A percentile compares a stretch with the other conserved stretches of the same genome.
phyloP scores from a whole-genome alignment of 2,888 invertebrate genomes.

The Nomada ferruginata region DNA sequence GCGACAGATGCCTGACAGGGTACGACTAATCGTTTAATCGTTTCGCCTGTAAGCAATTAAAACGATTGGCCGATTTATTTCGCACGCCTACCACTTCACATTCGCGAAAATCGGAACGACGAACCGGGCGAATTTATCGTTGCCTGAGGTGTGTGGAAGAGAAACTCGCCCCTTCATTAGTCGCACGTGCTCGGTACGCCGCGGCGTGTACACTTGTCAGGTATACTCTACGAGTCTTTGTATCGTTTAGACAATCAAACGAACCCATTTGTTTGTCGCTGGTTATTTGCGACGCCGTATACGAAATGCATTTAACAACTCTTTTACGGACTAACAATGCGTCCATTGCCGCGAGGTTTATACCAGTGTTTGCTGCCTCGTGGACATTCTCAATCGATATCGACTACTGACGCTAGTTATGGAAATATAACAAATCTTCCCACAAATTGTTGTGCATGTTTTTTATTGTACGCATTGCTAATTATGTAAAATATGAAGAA shows the following conservation, averaged over 20 bases:
- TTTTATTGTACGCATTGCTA: no score
- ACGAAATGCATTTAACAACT: slow-evolving; percentile 33
- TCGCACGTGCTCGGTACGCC: slow-evolving; percentile 7
- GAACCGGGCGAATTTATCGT: background rate
- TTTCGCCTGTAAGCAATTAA: slow-evolving; percentile 37
- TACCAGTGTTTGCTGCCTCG: slow-evolving; percentile 41
- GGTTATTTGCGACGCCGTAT: slow-evolving; percentile 39
- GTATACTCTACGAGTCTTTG: slow-evolving; percentile 43
- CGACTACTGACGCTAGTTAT: slow-evolving; percentile 29
- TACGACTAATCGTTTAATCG: slow-evolving; percentile 41
- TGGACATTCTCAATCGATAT: slow-evolving; percentile 2
- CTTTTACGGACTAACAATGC: slow-evolving; percentile 38
- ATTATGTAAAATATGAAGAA: no score
- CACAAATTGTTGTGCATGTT: no score
- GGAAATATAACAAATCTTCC: slow-evolving; percentile 10
- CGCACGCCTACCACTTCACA: background rate
- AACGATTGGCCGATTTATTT: slow-evolving; percentile 48
- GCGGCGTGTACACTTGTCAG: slow-evolving; percentile 8
- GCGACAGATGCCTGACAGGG: background rate
- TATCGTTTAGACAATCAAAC: slow-evolving; percentile 49
- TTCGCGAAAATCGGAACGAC: slow-evolving; percentile 19
- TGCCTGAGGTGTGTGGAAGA: no score
- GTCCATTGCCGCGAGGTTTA: slow-evolving; percentile 48
- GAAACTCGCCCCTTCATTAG: slow-evolving; percentile 38
- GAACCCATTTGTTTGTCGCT: slow-evolving; percentile 39